Evolutionary conservation across 2,113 vertebrate species (phyloP), one percentile per base, ranked within the genome.

Genomic region (Ammospiza caudacuta): DNA sequence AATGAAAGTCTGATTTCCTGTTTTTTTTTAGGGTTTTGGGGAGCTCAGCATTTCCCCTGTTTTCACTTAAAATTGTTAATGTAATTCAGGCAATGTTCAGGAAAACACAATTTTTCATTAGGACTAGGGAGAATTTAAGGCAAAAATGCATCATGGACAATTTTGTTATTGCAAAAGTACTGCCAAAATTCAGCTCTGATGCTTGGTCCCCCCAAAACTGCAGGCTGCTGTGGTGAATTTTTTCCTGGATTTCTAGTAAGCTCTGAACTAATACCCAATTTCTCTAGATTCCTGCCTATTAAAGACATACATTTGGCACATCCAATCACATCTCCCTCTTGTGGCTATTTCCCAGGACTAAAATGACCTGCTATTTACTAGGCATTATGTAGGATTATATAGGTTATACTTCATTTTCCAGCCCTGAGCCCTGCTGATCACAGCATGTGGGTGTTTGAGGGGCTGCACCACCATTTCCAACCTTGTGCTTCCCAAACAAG

Each of bases 261-360:
- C 39, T 88, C 72, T 54, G 64, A 74, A 47, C 24, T 57, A 68
- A 64, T 31, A 37, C 9, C 70, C 23, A 68, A 37, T 75, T 87
- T 63, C 49, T 66, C 2, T 0, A 15, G 33, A 86, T 78, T 67
- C 62, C 49, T 94, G 69, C 44, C 13, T 72, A 51, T 83, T 72
- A 68, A 89, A 85, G 52, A 43, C 57, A 59, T 6, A 39, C 25
- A 66, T 90, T 67, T 57, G 54, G 52, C 54, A 57, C 61, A 54
- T 90, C 95, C 88, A 93, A 93, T 94, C 86, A 76, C 86, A 95
- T 92, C 94, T 96, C 94, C 92, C 93, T 97, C 96, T 97, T 90
- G 92, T 94, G 92, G 95, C 93, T 94, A 70, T 29, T 92, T 94
- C 88, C 73, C 67, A 89, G 69, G 93, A 68, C 64, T 90, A 90